These are phyloP conservation scores for Clarias fuscus DNA, from an alignment of 2,797 vertebrate species.

Conservation along the genomic window DNA sequence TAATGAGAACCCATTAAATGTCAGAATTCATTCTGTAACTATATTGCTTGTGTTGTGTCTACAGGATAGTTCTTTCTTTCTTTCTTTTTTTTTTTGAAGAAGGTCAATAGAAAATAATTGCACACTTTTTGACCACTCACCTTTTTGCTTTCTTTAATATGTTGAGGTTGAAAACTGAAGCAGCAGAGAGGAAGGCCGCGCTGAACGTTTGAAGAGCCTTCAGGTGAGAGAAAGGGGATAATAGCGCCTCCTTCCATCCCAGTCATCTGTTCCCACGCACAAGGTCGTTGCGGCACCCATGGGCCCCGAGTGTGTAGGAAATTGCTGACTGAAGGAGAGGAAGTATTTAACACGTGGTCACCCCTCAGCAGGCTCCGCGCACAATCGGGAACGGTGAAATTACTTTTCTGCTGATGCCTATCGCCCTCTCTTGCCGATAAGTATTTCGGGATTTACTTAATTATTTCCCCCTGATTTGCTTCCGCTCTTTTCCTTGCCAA, in stretches of 20 bases:
- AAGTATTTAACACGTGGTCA: constrained; percentile 62
- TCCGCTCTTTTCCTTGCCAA: constrained; percentile 40
- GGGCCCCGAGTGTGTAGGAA: constrained; percentile 53
- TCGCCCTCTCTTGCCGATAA: constrained; percentile 39
- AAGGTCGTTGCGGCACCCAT: constrained; percentile 59
- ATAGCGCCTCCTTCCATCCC: constrained; percentile 20
- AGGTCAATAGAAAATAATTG: not conserved
- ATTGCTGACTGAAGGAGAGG: constrained; percentile 63
- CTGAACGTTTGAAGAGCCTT: constrained; percentile 42
- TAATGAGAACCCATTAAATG: constrained; percentile 24
- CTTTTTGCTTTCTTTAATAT: not conserved
- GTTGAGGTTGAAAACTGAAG: constrained; percentile 15
- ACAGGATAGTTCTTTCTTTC: not conserved
- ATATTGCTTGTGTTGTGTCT: not conserved
- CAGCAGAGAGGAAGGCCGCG: constrained; percentile 28
- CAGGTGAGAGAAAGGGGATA: constrained; percentile 18
- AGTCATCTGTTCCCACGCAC: constrained; percentile 45
- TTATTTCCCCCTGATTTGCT: constrained; percentile 48
- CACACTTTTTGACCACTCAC: not conserved
- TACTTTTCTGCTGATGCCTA: constrained; percentile 55
- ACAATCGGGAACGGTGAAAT: constrained; percentile 56
- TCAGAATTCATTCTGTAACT: not conserved
- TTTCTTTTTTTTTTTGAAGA: not conserved
- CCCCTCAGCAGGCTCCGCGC: constrained; percentile 56
- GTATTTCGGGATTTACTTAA: constrained; percentile 51